Percentiles rank a stretch among this genome's conserved stretches.
phyloP scores from a whole-genome alignment of 1,140 invertebrate genomes.

The Cydia fagiglandana region DNA sequence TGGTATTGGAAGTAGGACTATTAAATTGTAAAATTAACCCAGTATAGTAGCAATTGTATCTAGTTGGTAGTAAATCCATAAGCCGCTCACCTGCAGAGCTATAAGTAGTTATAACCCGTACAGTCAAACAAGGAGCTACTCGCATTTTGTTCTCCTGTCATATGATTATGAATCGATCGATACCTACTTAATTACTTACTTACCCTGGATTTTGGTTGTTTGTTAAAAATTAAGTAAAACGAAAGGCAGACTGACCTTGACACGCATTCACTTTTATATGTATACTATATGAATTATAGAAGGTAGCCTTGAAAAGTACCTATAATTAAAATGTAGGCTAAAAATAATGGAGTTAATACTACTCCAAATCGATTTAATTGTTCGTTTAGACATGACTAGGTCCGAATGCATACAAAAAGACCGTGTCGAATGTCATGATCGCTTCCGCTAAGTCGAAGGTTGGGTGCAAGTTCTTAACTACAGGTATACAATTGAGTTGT shows the following conservation, averaged over 20 bases:
- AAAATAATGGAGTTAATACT: constrained; percentile 2
- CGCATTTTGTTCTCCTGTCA: no score
- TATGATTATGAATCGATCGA: no score
- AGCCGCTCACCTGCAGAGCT: no score
- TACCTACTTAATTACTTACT: no score
- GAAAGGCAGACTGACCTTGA: neutral
- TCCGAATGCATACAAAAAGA: neutral
- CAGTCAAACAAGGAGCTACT: no score
- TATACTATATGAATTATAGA: neutral
- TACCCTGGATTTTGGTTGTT: no score
- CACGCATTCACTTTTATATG: neutral
- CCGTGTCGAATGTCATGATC: constrained; percentile 6
- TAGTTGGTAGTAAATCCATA: no score
- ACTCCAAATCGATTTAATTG: neutral
- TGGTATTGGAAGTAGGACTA: no score
- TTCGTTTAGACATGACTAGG: neutral
- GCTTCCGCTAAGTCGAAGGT: constrained; percentile 1
- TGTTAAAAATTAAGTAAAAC: neutral
- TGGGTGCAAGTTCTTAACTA: neutral
- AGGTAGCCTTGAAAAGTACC: constrained; percentile 9
- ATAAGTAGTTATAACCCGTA: no score
- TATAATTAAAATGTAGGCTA: constrained; percentile 13
- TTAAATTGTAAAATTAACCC: no score
- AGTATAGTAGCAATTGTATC: no score
- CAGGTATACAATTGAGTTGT: neutral